These are phyloP conservation scores for Ctenopoma multispine DNA, from an alignment of 2,797 vertebrate genomes.

Conservation along the genomic window DNA sequence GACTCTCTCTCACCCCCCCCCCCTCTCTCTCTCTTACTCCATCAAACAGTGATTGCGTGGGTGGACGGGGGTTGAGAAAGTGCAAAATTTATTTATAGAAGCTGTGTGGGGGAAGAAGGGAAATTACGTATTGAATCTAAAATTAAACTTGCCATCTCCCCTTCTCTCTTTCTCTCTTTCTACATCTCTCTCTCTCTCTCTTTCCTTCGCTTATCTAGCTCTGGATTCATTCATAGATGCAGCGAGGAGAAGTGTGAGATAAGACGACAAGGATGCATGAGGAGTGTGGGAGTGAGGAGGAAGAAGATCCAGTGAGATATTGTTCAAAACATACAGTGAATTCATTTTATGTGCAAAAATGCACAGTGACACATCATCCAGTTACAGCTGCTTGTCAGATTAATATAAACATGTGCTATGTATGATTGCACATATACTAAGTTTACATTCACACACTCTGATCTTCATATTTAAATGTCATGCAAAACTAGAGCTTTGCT, in stretches of 20 bases:
- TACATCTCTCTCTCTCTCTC: neutral
- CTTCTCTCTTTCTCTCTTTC: neutral
- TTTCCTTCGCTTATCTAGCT: neutral
- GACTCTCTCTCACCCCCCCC: conserved; percentile 47
- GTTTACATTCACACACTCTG: no score
- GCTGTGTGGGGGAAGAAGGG: conserved; percentile 53
- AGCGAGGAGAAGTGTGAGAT: conserved; percentile 26
- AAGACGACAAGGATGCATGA: conserved; percentile 25
- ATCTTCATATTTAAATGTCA: neutral
- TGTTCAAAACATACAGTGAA: conserved; percentile 9
- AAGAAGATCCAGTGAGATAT: conserved; percentile 5
- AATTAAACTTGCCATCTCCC: conserved; percentile 66
- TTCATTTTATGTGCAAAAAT: neutral
- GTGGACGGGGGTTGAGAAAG: conserved; percentile 1
- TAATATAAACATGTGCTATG: neutral
- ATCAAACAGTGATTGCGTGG: conserved; percentile 52
- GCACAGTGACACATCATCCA: neutral
- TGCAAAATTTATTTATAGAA: conserved; percentile 79
- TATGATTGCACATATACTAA: neutral
- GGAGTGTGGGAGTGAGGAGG: conserved; percentile 15
- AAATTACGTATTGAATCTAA: conserved; percentile 72
- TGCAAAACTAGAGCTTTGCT: conserved; percentile 2
- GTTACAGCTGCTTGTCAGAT: neutral
- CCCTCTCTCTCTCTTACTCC: conserved; percentile 27
- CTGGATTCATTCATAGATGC: conserved; percentile 71